phyloP scores from a whole-genome alignment of 1,140 invertebrate genomes.

The Halictus rubicundus region DNA sequence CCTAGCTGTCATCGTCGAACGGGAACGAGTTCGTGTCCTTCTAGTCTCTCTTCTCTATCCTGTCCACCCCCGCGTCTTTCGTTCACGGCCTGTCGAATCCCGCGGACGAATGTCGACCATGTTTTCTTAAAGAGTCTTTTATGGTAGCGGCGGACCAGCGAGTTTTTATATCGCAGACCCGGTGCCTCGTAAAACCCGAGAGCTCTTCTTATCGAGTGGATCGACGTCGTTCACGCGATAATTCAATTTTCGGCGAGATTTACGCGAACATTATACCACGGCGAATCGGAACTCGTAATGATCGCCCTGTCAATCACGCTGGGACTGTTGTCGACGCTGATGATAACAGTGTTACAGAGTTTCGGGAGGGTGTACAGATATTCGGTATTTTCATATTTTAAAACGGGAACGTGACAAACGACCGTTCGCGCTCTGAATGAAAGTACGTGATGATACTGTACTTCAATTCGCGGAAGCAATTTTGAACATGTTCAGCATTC shows the following conservation, averaged over 20 bases:
- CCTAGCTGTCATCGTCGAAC: background rate
- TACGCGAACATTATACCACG: background rate
- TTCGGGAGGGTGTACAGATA: no score
- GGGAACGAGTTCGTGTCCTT: background rate
- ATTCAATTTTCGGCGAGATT: background rate
- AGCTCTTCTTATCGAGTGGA: background rate
- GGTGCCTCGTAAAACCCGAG: background rate
- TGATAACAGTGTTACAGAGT: no score
- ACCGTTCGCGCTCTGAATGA: background rate
- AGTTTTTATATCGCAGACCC: background rate
- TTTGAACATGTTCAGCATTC: no score
- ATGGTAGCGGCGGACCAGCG: background rate
- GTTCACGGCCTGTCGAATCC: background rate
- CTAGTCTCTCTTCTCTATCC: background rate
- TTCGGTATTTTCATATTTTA: no score
- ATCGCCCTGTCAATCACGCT: background rate
- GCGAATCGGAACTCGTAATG: background rate
- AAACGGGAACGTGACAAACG: background rate
- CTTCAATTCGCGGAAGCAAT: no score
- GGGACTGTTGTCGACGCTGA: no score
- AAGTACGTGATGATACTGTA: no score
- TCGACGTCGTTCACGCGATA: background rate
- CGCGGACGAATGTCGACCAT: background rate
- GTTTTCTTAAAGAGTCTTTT: slow-evolving; percentile 3
- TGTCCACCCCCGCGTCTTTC: background rate